Conservation (phyloP, 1,140 invertebrate genomes). For the Hylaeus anthracinus region DNA sequence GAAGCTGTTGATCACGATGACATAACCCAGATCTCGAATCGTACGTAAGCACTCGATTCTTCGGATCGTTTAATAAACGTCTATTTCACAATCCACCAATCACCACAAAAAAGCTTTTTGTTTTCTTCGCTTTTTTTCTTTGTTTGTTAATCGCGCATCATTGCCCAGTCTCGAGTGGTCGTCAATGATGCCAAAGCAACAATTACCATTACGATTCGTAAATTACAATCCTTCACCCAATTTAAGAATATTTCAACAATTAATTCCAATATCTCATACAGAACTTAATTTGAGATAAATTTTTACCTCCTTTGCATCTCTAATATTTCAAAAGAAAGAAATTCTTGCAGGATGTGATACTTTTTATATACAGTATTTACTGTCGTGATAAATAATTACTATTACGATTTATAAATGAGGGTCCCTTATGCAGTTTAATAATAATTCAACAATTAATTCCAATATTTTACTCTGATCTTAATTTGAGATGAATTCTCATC, state of each 20-base stretch:
- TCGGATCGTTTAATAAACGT: background rate
- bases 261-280: too few species aligned
- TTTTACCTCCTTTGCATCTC: too few species aligned
- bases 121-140: conserved; percentile 1
- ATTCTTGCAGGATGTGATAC: too few species aligned
- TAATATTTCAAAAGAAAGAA: too few species aligned
- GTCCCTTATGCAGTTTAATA: background rate
- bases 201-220: background rate
- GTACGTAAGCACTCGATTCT: conserved; percentile 28
- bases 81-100: conserved; percentile 25
- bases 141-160: conserved; percentile 57
- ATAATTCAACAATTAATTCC: background rate
- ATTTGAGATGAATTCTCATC: background rate
- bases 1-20: conserved; percentile 26
- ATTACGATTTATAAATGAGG: background rate
- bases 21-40: conserved; percentile 24
- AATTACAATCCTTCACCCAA: background rate
- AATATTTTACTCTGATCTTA: background rate
- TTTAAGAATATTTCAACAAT: background rate
- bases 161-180: conserved; percentile 63
- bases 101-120: conserved; percentile 38
- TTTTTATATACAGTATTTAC: too few species aligned
- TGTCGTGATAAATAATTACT: background rate
- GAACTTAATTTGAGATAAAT: too few species aligned
- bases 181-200: conserved; percentile 52